Conservation (phyloP, 2,113 vertebrate genomes). For the Desmodus rotundus region DNA sequence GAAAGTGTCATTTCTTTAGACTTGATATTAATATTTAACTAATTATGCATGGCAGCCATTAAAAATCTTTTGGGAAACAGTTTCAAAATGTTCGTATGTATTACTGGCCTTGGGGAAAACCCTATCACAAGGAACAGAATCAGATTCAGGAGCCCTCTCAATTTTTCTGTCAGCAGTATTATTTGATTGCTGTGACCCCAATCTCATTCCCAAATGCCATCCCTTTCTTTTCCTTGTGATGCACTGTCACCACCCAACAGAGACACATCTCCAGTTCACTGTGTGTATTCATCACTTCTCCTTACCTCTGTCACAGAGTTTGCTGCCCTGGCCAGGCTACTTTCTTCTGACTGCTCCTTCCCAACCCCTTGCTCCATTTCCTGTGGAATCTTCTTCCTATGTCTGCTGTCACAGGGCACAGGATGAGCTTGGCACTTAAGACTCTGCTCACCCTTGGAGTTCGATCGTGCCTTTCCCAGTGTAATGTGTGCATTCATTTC, state of each 20-base stretch:
- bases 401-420: background rate
- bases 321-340: background rate
- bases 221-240: background rate
- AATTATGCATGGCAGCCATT: conserved; percentile 10
- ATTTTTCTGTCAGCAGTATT: background rate
- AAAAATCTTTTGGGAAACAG: background rate
- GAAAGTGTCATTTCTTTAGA: conserved; percentile 40
- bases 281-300: background rate
- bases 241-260: background rate
- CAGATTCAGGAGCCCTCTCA: background rate
- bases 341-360: background rate
- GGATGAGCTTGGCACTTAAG: background rate
- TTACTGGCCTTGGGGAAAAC: background rate
- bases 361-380: background rate
- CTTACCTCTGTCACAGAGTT: background rate
- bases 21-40: conserved; percentile 26
- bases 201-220: background rate
- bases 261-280: background rate
- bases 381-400: background rate
- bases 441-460: background rate
- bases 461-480: background rate
- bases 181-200: background rate
- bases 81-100: conserved; percentile 15
- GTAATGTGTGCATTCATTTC: background rate
- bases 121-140: background rate